These are phyloP conservation scores for Therioaphis trifolii DNA, from an alignment of 2,888 invertebrate species.

Conservation along the genomic window DNA sequence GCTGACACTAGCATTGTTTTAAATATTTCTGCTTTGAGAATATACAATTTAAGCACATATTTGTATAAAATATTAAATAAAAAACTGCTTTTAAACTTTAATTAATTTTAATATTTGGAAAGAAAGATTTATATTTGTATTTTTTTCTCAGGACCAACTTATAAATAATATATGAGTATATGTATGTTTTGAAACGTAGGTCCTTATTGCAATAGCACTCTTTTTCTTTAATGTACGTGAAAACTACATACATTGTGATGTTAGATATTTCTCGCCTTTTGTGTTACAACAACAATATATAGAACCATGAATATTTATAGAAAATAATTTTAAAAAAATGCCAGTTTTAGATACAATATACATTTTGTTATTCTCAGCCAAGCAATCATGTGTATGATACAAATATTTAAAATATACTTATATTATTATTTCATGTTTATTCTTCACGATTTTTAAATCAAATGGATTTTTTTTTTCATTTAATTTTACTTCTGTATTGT, in stretches of 20 bases:
- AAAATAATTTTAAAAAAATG: not conserved
- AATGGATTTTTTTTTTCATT: no score
- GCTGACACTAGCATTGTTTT: not conserved
- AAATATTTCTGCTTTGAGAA: not conserved
- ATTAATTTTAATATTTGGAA: constrained; percentile 35
- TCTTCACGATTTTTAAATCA: no score
- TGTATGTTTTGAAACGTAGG: not conserved
- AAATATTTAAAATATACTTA: no score
- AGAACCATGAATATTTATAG: not conserved
- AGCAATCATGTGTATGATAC: no score
- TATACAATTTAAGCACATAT: constrained; percentile 29
- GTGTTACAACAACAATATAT: not conserved
- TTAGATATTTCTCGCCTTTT: not conserved
- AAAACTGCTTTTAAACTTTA: not conserved
- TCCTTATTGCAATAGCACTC: not conserved
- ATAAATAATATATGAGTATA: not conserved
- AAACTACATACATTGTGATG: constrained; percentile 10
- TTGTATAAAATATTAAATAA: constrained; percentile 20
- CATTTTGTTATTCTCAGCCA: not conserved
- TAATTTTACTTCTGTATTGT: no score
- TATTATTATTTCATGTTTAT: no score
- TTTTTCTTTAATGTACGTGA: not conserved
- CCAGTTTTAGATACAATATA: not conserved
- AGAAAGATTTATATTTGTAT: constrained; percentile 27
- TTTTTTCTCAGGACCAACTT: not conserved